Evolutionary conservation across 2,797 vertebrate species (phyloP).

Genomic region (Parauchenoglanis punctatus): DNA sequence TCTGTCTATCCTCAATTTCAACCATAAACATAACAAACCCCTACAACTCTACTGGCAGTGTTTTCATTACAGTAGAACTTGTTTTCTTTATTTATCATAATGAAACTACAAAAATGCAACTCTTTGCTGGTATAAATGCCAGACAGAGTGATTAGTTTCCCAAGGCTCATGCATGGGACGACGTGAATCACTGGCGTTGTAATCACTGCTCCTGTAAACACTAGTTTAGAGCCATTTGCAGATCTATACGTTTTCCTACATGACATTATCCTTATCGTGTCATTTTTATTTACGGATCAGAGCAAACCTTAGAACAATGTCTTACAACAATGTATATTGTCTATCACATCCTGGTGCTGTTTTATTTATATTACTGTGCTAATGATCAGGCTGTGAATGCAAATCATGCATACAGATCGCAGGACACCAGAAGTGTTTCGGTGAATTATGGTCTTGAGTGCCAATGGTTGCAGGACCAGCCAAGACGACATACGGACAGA

Average conservation of each 20-base stretch:
- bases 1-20: neutral
- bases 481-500: neutral
- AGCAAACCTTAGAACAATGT: neutral
- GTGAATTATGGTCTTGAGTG: neutral
- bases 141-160: neutral
- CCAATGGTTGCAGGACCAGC: neutral
- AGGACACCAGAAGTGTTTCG: neutral
- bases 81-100: neutral
- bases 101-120: neutral
- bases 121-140: neutral
- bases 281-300: no score
- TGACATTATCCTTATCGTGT: no score
- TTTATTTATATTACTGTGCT: neutral
- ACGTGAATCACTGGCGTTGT: neutral
- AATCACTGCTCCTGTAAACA: neutral
- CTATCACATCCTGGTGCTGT: neutral
- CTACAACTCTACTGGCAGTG: neutral
- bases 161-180: neutral
- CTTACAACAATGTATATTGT: neutral
- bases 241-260: neutral
- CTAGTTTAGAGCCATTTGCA: neutral
- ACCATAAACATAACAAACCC: neutral
- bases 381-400: neutral
- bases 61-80: neutral
- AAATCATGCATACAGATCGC: neutral